Percentiles rank a stretch among this genome's conserved stretches.
Evolutionary conservation across 2,888 invertebrate species (phyloP).

Genomic region (Aleiodes alternator): DNA sequence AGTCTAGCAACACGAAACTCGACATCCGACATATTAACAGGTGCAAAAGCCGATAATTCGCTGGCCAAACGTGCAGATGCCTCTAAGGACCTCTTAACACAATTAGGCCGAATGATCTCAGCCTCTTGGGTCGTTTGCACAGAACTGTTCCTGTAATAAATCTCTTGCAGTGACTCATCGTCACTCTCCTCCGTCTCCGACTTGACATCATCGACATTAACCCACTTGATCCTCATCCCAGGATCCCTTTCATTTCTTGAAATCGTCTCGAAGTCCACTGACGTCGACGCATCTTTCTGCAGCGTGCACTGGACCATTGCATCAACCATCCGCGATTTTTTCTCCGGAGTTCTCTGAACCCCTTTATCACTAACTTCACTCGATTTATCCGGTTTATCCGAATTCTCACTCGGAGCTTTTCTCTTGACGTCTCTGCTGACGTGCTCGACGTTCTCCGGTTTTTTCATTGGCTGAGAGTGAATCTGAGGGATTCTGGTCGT

Average conservation of each 20-base stretch:
- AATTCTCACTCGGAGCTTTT: slow-evolving; percentile 4
- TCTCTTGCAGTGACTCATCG: slow-evolving; percentile 27
- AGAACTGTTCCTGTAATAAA: slow-evolving; percentile 14
- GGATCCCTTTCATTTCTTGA: slow-evolving; percentile 17
- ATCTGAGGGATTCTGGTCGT: slow-evolving; percentile 23
- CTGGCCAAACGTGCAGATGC: slow-evolving; percentile 26
- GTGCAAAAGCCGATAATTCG: slow-evolving; percentile 67
- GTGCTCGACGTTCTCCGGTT: slow-evolving; percentile 12
- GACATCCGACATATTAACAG: slow-evolving; percentile 66
- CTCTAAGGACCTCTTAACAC: slow-evolving; percentile 10
- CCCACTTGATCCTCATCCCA: slow-evolving; percentile 56
- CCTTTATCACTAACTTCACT: neutral
- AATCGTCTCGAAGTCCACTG: slow-evolving; percentile 50
- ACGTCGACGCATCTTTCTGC: slow-evolving; percentile 51
- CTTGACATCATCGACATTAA: slow-evolving; percentile 58
- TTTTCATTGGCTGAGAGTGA: slow-evolving; percentile 35
- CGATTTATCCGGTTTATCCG: slow-evolving; percentile 11
- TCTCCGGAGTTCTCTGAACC: slow-evolving; percentile 37
- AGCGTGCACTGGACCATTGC: slow-evolving; percentile 66
- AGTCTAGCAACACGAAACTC: slow-evolving; percentile 65
- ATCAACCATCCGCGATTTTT: slow-evolving; percentile 57
- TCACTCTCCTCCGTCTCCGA: slow-evolving; percentile 47
- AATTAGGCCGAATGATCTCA: slow-evolving; percentile 5
- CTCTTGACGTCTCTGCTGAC: slow-evolving; percentile 28
- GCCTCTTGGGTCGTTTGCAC: neutral